These are phyloP conservation scores for Eudyptes chrysolophus DNA, from an alignment of 2,113 vertebrate species.

Conservation along the genomic window DNA sequence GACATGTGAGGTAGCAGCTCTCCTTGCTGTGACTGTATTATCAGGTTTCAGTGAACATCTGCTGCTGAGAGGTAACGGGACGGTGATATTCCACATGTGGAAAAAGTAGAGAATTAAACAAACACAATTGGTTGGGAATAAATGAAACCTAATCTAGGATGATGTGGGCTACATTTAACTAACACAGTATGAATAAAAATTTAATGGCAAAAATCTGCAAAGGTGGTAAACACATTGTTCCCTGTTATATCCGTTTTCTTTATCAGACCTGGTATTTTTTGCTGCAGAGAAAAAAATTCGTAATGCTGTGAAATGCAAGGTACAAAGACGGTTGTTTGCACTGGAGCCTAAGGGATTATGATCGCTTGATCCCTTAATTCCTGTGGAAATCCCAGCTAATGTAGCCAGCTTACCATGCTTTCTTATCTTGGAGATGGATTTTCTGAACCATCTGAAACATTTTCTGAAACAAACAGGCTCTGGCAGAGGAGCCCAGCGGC, in stretches of 20 bases:
- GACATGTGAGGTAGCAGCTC: background rate
- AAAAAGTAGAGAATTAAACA: background rate
- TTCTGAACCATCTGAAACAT: background rate
- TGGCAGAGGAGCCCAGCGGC: background rate
- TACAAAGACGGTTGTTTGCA: background rate
- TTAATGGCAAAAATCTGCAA: background rate
- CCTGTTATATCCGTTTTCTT: background rate
- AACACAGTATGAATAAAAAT: constrained; percentile 14
- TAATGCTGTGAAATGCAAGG: background rate
- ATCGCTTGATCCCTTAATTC: background rate
- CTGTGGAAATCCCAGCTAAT: constrained; percentile 31
- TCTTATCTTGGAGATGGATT: constrained; percentile 10
- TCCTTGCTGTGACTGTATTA: background rate
- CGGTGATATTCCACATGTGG: background rate
- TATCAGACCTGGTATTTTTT: background rate
- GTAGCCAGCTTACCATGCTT: background rate
- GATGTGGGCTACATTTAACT: background rate
- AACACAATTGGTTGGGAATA: background rate
- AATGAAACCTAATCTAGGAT: background rate
- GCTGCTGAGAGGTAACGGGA: background rate
- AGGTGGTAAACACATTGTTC: background rate
- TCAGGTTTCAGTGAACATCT: constrained; percentile 46
- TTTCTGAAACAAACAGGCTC: background rate
- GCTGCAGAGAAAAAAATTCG: background rate
- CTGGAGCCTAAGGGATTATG: background rate